These are phyloP conservation scores for Shinisaurus crocodilurus DNA, from an alignment of 2,113 vertebrate species.

Conservation along the genomic window DNA sequence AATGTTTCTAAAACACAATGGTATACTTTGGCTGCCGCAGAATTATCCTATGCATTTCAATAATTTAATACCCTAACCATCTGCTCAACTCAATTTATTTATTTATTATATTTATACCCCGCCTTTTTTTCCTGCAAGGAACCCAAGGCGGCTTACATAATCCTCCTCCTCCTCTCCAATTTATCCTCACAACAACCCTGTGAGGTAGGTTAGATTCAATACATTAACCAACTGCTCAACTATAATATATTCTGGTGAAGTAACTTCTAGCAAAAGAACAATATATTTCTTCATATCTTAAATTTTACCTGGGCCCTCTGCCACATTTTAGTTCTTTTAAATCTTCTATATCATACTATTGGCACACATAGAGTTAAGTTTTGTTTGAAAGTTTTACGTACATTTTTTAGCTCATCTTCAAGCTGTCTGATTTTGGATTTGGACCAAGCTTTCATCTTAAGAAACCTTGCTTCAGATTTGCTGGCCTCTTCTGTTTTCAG, in stretches of 20 bases:
- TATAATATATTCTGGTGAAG: neutral
- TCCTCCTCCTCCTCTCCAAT: no score
- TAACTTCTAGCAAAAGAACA: neutral
- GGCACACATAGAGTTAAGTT: neutral
- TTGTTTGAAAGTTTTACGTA: constrained; percentile 57
- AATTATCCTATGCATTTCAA: neutral
- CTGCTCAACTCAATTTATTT: no score
- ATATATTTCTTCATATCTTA: neutral
- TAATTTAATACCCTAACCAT: neutral
- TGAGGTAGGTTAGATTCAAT: no score
- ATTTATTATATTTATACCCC: neutral
- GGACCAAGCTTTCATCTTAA: constrained; percentile 93
- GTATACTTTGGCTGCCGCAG: neutral
- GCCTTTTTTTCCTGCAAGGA: no score
- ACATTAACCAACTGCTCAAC: neutral
- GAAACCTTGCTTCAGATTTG: constrained; percentile 89
- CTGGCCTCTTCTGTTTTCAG: constrained; percentile 85
- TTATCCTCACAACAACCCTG: no score
- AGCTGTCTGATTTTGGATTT: constrained; percentile 87
- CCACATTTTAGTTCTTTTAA: neutral
- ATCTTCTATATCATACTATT: neutral
- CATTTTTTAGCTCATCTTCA: constrained; percentile 87
- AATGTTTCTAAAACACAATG: neutral
- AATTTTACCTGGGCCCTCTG: neutral
- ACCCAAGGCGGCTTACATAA: no score